A percentile compares a stretch with the other conserved stretches of the same genome.
Evolutionary conservation across 1,140 invertebrate species (phyloP).

Genomic region (Pseudomyrmex pallidus): DNA sequence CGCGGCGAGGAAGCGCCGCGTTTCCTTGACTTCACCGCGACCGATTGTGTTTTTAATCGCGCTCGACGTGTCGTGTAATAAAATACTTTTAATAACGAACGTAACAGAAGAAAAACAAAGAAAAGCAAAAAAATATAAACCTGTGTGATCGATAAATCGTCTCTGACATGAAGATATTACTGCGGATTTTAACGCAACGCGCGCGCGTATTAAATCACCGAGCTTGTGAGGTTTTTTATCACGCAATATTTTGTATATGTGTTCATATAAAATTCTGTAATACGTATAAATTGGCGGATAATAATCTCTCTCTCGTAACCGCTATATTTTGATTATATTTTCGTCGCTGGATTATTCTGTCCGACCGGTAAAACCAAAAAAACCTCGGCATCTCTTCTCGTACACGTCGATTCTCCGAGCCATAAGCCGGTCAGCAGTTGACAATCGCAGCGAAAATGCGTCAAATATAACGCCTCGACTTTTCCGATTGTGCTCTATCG

Average conservation of each 20-base stretch:
- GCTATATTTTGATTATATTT: background rate
- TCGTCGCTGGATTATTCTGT: background rate
- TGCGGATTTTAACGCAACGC: background rate
- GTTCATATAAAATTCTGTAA: too few species aligned
- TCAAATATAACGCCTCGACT: slow-evolving; percentile 49
- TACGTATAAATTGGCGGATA: too few species aligned
- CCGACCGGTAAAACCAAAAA: background rate
- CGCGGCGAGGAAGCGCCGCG: background rate
- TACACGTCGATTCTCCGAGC: background rate
- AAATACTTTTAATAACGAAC: background rate
- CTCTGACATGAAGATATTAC: background rate
- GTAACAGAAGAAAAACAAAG: too few species aligned
- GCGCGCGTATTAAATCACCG: background rate
- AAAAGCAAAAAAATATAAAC: background rate
- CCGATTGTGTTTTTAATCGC: slow-evolving; percentile 3
- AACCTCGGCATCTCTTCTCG: background rate
- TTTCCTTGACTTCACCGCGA: background rate
- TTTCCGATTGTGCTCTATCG: slow-evolving; percentile 44
- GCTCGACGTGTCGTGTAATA: background rate
- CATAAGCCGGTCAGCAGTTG: slow-evolving; percentile 23
- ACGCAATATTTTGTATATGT: background rate
- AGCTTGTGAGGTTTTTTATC: background rate
- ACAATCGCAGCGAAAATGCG: slow-evolving; percentile 35
- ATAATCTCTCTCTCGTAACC: background rate
- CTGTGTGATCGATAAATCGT: background rate